Percentiles rank a stretch among this genome's conserved stretches.
Conservation (phyloP, 2,797 vertebrate species). For the Amblyraja radiata region DNA sequence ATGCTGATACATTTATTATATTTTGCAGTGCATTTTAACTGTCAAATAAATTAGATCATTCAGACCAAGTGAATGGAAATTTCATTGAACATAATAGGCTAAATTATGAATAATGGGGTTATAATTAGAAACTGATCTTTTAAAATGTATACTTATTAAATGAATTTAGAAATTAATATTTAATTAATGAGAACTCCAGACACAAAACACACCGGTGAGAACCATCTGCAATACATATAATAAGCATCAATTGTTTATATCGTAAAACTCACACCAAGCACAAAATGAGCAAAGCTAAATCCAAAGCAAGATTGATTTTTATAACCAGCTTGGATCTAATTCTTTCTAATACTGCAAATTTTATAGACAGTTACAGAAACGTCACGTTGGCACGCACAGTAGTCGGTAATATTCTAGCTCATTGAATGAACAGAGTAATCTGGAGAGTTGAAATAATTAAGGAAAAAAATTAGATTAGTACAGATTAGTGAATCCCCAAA, state of each 20-base stretch:
- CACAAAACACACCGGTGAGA: not conserved
- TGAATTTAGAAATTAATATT: not conserved
- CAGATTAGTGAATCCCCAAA: not conserved
- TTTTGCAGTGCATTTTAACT: not conserved
- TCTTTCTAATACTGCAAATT: not conserved
- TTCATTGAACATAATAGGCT: not conserved
- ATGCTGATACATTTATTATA: not conserved
- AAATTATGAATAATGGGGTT: conserved; percentile 16
- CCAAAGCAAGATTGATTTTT: not conserved
- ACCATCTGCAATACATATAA: not conserved
- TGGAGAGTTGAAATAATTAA: not conserved
- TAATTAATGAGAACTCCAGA: not conserved
- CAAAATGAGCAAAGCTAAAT: not conserved
- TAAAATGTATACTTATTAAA: not conserved
- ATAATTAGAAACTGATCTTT: not conserved
- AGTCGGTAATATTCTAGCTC: not conserved
- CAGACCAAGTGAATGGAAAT: not conserved
- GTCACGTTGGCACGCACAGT: not conserved
- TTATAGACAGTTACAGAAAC: not conserved
- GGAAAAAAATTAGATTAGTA: not conserved
- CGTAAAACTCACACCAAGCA: not conserved
- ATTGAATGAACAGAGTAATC: not conserved
- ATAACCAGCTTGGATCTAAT: not conserved
- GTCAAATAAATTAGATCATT: not conserved
- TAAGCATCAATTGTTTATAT: not conserved